Evolutionary conservation across 2,888 invertebrate species (phyloP).

Genomic region (Lochmaea capreae): DNA sequence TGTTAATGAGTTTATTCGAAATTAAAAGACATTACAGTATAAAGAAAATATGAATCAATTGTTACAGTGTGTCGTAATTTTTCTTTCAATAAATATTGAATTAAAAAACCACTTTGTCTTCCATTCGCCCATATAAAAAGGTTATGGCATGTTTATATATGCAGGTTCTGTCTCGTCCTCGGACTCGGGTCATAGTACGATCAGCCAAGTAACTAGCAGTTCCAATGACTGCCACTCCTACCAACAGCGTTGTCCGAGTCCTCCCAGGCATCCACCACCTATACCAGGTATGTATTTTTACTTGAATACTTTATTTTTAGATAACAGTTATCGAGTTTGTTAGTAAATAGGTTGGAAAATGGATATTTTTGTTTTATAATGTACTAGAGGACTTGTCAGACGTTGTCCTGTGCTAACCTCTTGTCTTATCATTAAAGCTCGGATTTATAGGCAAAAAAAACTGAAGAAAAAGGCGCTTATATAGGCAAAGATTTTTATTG

Average conservation of each 20-base stretch:
- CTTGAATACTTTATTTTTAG: background rate
- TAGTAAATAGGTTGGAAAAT: background rate
- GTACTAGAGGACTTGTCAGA: no score
- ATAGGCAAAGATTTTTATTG: no score
- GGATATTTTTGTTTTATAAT: background rate
- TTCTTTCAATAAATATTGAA: background rate
- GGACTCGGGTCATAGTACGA: slow-evolving; percentile 89
- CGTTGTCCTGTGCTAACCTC: no score
- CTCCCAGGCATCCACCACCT: slow-evolving; percentile 61
- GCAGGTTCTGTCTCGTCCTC: slow-evolving; percentile 91
- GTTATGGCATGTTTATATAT: slow-evolving; percentile 56
- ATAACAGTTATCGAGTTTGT: background rate
- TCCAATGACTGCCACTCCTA: slow-evolving; percentile 65
- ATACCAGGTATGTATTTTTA: slow-evolving; percentile 60
- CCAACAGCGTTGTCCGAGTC: slow-evolving; percentile 63
- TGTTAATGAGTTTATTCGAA: no score
- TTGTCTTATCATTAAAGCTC: no score
- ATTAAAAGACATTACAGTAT: no score
- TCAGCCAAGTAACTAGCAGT: slow-evolving; percentile 71
- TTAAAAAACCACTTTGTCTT: slow-evolving; percentile 3
- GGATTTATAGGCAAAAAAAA: no score
- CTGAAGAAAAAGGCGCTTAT: no score
- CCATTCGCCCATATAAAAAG: slow-evolving; percentile 34
- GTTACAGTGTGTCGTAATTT: no score
- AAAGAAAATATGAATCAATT: no score